Evolutionary conservation across 2,797 vertebrate genomes (phyloP).

Genomic region (Carapus acus): DNA sequence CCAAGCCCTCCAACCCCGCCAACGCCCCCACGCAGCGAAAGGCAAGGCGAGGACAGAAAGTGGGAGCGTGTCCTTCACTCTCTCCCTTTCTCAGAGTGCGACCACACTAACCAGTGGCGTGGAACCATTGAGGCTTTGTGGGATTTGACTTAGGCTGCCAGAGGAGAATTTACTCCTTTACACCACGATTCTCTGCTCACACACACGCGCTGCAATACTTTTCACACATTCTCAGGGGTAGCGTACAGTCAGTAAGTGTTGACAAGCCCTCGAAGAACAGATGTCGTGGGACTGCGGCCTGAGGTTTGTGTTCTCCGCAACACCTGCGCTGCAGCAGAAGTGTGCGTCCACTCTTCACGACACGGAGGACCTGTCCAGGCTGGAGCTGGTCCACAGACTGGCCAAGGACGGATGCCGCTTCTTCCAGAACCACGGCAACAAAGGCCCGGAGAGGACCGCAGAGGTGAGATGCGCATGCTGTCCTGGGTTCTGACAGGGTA

Average conservation of each 20-base stretch:
- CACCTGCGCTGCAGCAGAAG: slow-evolving; percentile 83
- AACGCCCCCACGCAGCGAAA: slow-evolving; percentile 50
- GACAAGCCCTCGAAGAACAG: slow-evolving; percentile 19
- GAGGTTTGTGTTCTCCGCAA: slow-evolving; percentile 86
- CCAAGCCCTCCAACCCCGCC: slow-evolving; percentile 44
- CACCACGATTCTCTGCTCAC: not conserved
- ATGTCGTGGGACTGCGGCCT: slow-evolving; percentile 98
- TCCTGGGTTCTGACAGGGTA: not conserved
- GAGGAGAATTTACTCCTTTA: slow-evolving; percentile 16
- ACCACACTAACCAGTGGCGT: slow-evolving; percentile 25
- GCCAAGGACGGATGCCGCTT: slow-evolving; percentile 88
- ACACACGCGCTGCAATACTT: slow-evolving; percentile 13
- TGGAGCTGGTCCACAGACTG: slow-evolving; percentile 90
- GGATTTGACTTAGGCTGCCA: slow-evolving; percentile 27
- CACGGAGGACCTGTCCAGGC: slow-evolving; percentile 82
- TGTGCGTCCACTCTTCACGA: slow-evolving; percentile 81
- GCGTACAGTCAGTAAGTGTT: slow-evolving; percentile 13
- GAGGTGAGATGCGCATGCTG: slow-evolving; percentile 62
- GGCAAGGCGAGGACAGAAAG: slow-evolving; percentile 37
- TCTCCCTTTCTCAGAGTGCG: slow-evolving; percentile 14
- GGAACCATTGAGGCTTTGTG: slow-evolving; percentile 17
- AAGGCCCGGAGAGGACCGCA: slow-evolving; percentile 69
- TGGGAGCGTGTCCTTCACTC: slow-evolving; percentile 42
- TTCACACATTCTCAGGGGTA: slow-evolving; percentile 16
- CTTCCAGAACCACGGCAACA: slow-evolving; percentile 80